Evolutionary conservation across 1,140 invertebrate genomes (phyloP), one percentile per base, ranked within the genome.

Genomic region (Pogonomyrmex californicus): DNA sequence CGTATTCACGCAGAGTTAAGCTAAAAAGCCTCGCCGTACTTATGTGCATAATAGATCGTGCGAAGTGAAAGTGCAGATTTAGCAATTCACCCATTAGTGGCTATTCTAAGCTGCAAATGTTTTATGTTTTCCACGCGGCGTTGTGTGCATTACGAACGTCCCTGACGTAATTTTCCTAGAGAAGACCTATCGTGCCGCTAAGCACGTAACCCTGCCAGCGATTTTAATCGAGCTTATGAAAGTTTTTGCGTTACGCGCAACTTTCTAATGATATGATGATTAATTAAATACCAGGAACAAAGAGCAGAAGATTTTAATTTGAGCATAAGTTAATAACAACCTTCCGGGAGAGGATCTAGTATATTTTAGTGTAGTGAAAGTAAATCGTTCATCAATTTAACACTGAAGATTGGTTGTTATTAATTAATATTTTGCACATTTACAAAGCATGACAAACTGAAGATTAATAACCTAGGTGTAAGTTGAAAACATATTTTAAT

Each of bases 21-120:
- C 12, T 75, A 75, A 75, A 75, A 75, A 44, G 54, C 54, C 71
- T 75, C 71, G 23, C 12, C 38, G 71, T 54, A 47, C 47, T 70
- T 12, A 9, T 30, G 85, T 54, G 54, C 65, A 58, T 71, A 82
- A 86, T 56, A 63, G 54, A 86, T 89, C 41, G 85, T 56, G 63
- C 62, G 10, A 79, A 90, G 89, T 90, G 89, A 88, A 90, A 91
- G 90, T 88, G n/a, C 58, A 66, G 77, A 88, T 91, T 91, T 91
- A 83, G 90, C 89, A 91, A 90, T 88, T 91, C 70, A 71, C 58
- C 76, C 38, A 79, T 87, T 90, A 86, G 60, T 47, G 73, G 56
- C 87, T 85, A 79, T 75, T 51, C 56, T 70, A 79, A 47, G 62
- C 65, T 76, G 85, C 63, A 89, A 87, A 89, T 77, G 88, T 66